Evolutionary conservation across 2,888 invertebrate species (phyloP), one percentile per base, ranked within the genome.

Genomic region (Teinopalpus imperialis): DNA sequence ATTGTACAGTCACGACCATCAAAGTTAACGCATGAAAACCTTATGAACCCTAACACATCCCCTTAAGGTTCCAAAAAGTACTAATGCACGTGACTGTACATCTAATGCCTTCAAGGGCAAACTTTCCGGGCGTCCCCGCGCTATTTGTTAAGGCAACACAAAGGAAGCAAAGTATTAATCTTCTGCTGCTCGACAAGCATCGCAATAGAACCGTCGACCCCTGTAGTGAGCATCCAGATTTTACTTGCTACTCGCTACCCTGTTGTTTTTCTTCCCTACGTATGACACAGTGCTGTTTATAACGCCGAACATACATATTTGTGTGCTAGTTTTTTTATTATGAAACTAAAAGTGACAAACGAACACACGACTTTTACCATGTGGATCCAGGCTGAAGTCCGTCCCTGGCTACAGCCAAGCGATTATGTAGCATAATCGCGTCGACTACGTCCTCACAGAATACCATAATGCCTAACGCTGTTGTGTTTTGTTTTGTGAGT

Each of bases 91-190:
- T 27, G 39, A 20, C 27, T 39, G 35, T 34, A 43, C 54, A 57
- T 47, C 49, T 54, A 52, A 56, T 54, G 54, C 53, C 51, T 55
- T 52, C 56, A 56, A 56, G 53, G 53, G 56, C 56, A 53, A 47
- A 43, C 49, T 51, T 49, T 47, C 40, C 48, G 65, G 63, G 66
- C 64, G 63, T 62, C 59, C 70, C 72, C 68, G 65, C 58, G 63
- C 69, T 72, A 72, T 73, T 75, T 74, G 70, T 69, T 57, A 60
- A 61, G 60, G 66, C 63, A 66, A 69, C 66, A 81, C 78, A 82
- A 82, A 74, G 76, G 74, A 76, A 63, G 68, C 69, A 60, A 40
- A 74, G 85, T 81, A 86, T 86, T 86, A 85, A 86, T 86, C 86
- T 86, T 86, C 73, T 69, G 76, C 78, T 71, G 74, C 68, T 60